Conservation (phyloP, 2,797 vertebrate genomes). For the Vireo griseus region DNA sequence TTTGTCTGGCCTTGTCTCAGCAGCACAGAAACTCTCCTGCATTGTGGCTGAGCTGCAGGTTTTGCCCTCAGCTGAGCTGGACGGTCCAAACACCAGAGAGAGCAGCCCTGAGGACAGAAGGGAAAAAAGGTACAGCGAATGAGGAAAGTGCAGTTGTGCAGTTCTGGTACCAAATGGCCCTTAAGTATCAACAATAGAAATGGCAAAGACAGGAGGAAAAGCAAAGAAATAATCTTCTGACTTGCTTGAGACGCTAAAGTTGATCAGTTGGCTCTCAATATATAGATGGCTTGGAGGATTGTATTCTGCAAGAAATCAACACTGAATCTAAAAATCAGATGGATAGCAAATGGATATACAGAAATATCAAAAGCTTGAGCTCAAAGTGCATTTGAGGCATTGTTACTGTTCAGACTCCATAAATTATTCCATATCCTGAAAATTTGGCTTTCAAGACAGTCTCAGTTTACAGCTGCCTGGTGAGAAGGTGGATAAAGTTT, state of each 20-base stretch:
- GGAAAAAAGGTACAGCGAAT: neutral
- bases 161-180: neutral
- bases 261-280: neutral
- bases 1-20: neutral
- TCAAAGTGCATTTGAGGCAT: neutral
- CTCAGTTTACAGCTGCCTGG: neutral
- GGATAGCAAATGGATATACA: neutral
- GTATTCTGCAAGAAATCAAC: neutral
- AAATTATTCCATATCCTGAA: neutral
- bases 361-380: neutral
- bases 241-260: neutral
- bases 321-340: neutral
- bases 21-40: neutral
- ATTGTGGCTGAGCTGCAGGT: neutral
- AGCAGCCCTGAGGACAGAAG: rapidly evolving
- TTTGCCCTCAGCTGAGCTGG: neutral
- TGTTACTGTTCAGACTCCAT: neutral
- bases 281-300: neutral
- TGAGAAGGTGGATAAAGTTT: neutral
- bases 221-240: neutral
- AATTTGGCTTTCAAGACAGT: neutral
- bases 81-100: neutral
- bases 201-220: neutral
- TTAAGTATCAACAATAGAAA: neutral
- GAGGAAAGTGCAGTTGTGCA: neutral